phyloP scores from a whole-genome alignment of 2,888 invertebrate genomes.

The Drosophila setosimentum region DNA sequence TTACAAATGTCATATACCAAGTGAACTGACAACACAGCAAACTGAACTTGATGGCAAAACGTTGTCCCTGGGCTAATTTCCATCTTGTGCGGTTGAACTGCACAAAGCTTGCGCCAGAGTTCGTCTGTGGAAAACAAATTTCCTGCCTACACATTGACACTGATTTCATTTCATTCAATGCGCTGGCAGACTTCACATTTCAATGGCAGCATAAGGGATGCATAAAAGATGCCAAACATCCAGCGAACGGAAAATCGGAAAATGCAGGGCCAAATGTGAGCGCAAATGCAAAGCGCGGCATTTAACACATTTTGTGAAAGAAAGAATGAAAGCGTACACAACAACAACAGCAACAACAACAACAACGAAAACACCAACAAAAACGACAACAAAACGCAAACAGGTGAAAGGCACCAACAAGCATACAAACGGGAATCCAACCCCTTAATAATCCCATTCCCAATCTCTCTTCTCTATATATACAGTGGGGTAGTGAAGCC shows the following conservation, averaged over 20 bases:
- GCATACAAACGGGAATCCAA: conserved; percentile 5
- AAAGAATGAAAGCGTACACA: conserved; percentile 31
- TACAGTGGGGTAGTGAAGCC: conserved; percentile 23
- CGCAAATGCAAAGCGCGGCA: conserved; percentile 79
- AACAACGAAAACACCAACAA: conserved; percentile 14
- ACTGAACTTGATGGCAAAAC: conserved; percentile 25
- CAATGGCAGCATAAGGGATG: conserved; percentile 59
- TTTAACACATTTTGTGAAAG: conserved; percentile 75
- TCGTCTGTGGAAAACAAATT: conserved; percentile 56
- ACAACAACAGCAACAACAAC: conserved; percentile 4
- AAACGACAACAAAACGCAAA: conserved; percentile 11
- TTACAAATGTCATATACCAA: background rate
- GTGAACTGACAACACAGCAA: background rate
- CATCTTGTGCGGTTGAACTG: background rate
- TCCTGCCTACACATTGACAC: conserved; percentile 78
- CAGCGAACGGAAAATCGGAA: conserved; percentile 43
- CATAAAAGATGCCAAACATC: conserved; percentile 54
- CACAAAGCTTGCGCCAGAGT: conserved; percentile 18
- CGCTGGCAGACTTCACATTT: conserved; percentile 40
- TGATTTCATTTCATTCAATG: conserved; percentile 74
- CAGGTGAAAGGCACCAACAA: conserved; percentile 27
- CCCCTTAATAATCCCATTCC: background rate
- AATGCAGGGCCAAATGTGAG: conserved; percentile 51
- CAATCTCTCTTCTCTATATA: background rate
- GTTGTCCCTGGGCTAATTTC: conserved; percentile 49